Conservation (phyloP, 1,140 invertebrate species). For the Acromyrmex heyeri region DNA sequence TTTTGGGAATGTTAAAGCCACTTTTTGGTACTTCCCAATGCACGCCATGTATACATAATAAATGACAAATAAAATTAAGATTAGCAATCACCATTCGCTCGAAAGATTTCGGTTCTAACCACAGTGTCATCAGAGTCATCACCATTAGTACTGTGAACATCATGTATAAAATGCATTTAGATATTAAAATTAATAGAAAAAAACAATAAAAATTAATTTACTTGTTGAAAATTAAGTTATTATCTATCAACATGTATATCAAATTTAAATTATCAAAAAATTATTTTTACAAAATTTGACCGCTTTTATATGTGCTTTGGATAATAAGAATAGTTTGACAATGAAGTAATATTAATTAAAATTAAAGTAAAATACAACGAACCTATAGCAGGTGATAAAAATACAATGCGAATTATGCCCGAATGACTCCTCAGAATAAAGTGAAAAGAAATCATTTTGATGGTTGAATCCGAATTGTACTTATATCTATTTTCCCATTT, state of each 20-base stretch:
- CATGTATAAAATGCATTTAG: background rate
- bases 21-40: slow-evolving; percentile 83
- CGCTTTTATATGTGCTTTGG: background rate
- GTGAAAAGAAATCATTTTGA: slow-evolving; percentile 80
- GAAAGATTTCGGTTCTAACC: slow-evolving; percentile 83
- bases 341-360: slow-evolving; percentile 16
- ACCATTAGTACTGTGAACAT: slow-evolving; percentile 82
- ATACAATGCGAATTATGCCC: slow-evolving; percentile 74
- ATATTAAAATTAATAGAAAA: background rate
- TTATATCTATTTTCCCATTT: slow-evolving; percentile 53
- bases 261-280: slow-evolving; percentile 2
- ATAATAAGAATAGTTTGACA: background rate
- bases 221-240: background rate
- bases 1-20: slow-evolving; percentile 73
- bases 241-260: background rate
- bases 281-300: background rate
- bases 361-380: slow-evolving; percentile 54
- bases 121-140: slow-evolving; percentile 84
- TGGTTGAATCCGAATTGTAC: slow-evolving; percentile 78
- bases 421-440: slow-evolving; percentile 83
- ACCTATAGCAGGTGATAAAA: slow-evolving; percentile 84
- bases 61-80: slow-evolving; percentile 86
- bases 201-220: background rate
- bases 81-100: slow-evolving; percentile 84
- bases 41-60: slow-evolving; percentile 83